These are phyloP conservation scores for Alfaro cultratus DNA, from an alignment of 2,797 vertebrate species.

Conservation along the genomic window DNA sequence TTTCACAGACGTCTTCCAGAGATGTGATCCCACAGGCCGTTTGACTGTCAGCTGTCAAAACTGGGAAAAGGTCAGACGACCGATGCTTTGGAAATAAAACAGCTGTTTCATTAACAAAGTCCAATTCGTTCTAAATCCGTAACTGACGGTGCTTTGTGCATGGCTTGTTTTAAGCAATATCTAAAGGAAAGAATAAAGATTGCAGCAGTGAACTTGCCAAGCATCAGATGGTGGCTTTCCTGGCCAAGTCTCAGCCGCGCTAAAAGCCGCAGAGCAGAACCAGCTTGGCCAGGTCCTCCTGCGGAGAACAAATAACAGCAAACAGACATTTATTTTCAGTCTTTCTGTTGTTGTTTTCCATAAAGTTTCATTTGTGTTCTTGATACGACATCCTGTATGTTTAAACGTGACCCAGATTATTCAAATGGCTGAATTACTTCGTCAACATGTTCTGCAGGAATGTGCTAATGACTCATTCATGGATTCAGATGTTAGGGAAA, in stretches of 20 bases:
- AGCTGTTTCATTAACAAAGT: conserved; percentile 23
- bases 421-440: background rate
- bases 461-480: background rate
- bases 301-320: conserved; percentile 7
- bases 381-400: background rate
- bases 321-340: background rate
- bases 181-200: conserved; percentile 9
- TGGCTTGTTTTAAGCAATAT: conserved; percentile 5
- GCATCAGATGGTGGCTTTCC: conserved; percentile 17
- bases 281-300: background rate
- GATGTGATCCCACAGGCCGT: conserved; percentile 36
- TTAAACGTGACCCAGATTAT: background rate
- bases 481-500: background rate
- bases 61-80: conserved; percentile 53
- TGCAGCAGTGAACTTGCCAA: background rate
- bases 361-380: background rate
- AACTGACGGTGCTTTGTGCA: background rate
- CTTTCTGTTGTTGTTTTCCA: background rate
- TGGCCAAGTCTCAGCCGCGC: conserved; percentile 3
- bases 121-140: conserved; percentile 8
- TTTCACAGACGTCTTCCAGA: conserved; percentile 49
- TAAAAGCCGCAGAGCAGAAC: background rate
- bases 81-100: conserved; percentile 46
- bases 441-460: background rate
- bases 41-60: conserved; percentile 69